Conservation (phyloP, 2,888 invertebrate genomes). For the Nomada fucata region DNA sequence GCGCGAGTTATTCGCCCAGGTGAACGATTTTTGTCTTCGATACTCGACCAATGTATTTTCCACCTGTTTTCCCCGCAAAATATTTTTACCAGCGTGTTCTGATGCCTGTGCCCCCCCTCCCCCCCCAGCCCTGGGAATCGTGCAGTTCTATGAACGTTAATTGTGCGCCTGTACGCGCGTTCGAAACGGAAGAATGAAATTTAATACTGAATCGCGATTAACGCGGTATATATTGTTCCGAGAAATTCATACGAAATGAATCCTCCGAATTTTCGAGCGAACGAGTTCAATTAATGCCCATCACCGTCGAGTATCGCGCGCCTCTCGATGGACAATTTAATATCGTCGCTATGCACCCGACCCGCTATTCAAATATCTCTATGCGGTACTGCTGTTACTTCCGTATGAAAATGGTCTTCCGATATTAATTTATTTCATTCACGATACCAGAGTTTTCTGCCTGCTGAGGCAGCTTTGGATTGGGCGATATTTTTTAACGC, state of each 20-base stretch:
- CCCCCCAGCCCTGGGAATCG: background rate
- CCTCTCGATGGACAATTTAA: constrained; percentile 31
- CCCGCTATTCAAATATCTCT: constrained; percentile 15
- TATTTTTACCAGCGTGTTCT: background rate
- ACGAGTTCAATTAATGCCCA: constrained; percentile 46
- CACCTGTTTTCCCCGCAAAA: constrained; percentile 7
- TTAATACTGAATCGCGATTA: constrained; percentile 36
- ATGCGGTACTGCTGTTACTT: too few species aligned
- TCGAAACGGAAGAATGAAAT: constrained; percentile 17
- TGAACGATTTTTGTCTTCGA: constrained; percentile 1
- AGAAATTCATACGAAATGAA: constrained; percentile 39
- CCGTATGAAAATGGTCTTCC: background rate
- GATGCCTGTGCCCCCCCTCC: background rate
- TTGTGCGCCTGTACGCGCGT: constrained; percentile 16
- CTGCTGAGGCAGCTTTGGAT: background rate
- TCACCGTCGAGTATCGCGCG: constrained; percentile 1
- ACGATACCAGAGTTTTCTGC: background rate
- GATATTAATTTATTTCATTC: background rate
- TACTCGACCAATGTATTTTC: background rate
- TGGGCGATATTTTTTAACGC: background rate
- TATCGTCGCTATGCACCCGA: constrained; percentile 19
- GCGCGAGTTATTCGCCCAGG: constrained; percentile 22
- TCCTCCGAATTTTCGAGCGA: constrained; percentile 27
- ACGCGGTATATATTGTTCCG: constrained; percentile 25
- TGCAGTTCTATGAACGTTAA: constrained; percentile 23